A percentile compares a stretch with the other conserved stretches of the same genome.
phyloP scores from a whole-genome alignment of 1,140 invertebrate genomes.

The Ostrea denselamellosa region DNA sequence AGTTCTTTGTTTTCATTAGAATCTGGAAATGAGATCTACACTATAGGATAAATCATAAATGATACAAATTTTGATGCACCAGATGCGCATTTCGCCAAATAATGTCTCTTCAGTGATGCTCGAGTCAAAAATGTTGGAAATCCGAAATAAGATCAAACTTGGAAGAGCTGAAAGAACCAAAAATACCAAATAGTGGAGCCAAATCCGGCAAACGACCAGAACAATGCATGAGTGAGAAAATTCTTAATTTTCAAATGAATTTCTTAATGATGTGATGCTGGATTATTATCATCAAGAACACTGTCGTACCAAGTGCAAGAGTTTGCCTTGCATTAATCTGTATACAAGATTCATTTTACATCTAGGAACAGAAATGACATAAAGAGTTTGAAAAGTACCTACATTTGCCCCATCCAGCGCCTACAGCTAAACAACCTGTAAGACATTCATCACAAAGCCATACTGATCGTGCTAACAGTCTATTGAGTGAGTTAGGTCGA shows the following conservation, averaged over 20 bases:
- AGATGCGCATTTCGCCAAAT: too few species aligned
- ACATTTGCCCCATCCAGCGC: not conserved
- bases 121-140: too few species aligned
- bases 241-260: too few species aligned
- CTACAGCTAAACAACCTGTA: not conserved
- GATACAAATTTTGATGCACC: too few species aligned
- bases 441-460: not conserved
- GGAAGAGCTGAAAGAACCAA: too few species aligned
- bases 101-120: too few species aligned
- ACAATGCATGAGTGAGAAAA: too few species aligned
- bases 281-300: not conserved
- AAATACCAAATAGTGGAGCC: too few species aligned
- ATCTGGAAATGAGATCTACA: not conserved
- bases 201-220: too few species aligned
- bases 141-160: too few species aligned
- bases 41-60: too few species aligned
- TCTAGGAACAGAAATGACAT: not conserved
- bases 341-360: constrained; percentile 15
- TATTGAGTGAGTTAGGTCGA: not conserved
- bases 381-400: not conserved
- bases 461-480: not conserved
- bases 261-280: too few species aligned
- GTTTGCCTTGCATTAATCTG: constrained; percentile 12
- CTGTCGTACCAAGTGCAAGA: not conserved
- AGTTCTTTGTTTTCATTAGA: not conserved